Conservation (phyloP, 2,113 vertebrate genomes). For the Callithrix jacchus region DNA sequence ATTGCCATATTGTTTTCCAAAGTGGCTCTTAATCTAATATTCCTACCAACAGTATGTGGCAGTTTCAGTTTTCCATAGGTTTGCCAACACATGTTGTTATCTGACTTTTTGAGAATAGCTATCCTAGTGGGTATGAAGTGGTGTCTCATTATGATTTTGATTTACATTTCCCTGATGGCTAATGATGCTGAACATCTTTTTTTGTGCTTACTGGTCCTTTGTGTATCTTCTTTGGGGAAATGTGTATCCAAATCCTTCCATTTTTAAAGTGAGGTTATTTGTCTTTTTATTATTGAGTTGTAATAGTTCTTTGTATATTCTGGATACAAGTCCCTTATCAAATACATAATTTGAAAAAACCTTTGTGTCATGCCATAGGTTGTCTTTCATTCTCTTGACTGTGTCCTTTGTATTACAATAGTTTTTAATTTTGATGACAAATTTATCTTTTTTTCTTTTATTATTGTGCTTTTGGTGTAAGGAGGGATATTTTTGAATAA, state of each 20-base stretch:
- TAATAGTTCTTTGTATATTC: not conserved
- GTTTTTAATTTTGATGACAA: conserved; percentile 5
- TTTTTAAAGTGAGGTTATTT: not conserved
- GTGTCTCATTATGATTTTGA: not conserved
- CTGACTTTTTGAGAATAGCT: not conserved
- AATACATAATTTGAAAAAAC: not conserved
- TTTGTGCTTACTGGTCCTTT: not conserved
- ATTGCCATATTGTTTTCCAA: not conserved
- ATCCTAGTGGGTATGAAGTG: not conserved
- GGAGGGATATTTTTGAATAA: not conserved
- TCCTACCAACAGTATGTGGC: not conserved
- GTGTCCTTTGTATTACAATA: not conserved
- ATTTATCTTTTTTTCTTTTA: not conserved
- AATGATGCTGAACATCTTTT: not conserved
- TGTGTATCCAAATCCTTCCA: not conserved
- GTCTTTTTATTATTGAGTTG: not conserved
- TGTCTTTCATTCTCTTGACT: not conserved
- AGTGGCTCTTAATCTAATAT: not conserved
- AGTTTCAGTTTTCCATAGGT: not conserved
- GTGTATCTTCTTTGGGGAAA: conserved; percentile 7
- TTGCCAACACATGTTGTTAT: not conserved
- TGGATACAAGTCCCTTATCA: not conserved
- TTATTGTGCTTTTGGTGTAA: not conserved
- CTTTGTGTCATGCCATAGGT: not conserved
- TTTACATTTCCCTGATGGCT: not conserved